Conservation (phyloP, 2,113 vertebrate genomes). For the Dromaius novaehollandiae region DNA sequence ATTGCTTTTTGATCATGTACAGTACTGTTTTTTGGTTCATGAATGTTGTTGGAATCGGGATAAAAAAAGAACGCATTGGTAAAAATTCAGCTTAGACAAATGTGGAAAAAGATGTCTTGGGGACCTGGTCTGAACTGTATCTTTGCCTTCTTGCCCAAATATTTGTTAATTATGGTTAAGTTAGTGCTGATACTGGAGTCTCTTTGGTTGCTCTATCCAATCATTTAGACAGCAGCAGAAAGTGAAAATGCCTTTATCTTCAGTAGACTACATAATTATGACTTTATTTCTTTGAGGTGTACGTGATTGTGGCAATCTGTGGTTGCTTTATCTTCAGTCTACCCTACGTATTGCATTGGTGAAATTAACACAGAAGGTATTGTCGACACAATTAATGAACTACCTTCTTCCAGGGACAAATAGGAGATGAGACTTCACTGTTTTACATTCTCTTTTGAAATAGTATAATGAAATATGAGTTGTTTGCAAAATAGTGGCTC, state of each 20-base stretch:
- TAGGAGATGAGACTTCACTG: not conserved
- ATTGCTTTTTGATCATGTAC: not conserved
- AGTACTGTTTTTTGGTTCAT: not conserved
- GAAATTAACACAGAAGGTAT: not conserved
- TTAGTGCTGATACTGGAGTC: not conserved
- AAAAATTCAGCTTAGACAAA: not conserved
- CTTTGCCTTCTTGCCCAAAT: not conserved
- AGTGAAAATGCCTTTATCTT: not conserved
- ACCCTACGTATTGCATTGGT: not conserved
- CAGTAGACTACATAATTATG: not conserved
- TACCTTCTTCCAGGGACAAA: not conserved
- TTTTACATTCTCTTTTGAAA: not conserved
- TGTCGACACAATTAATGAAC: not conserved
- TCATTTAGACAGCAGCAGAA: not conserved
- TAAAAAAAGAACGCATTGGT: not conserved
- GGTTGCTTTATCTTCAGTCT: not conserved
- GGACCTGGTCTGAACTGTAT: not conserved
- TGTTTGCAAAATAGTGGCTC: not conserved
- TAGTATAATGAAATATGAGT: rapidly evolving
- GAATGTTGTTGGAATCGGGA: not conserved
- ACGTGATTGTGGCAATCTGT: not conserved
- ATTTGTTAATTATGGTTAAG: not conserved
- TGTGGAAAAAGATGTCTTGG: not conserved
- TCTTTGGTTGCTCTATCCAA: not conserved
- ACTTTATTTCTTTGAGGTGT: not conserved